These are phyloP conservation scores for Athalia cordata DNA, from an alignment of 2,888 invertebrate genomes.

Conservation along the genomic window DNA sequence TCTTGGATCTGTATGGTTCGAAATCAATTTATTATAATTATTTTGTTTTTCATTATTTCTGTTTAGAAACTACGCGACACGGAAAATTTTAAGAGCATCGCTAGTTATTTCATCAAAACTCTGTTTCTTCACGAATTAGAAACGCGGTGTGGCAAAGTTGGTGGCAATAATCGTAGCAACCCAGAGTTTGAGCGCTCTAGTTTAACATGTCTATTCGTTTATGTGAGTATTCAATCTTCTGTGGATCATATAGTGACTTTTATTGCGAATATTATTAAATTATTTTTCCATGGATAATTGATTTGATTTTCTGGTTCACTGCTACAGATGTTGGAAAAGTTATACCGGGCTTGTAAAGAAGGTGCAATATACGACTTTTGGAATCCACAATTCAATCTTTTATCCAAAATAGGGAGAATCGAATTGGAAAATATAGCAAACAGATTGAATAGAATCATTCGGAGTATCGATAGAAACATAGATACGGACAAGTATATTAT, in stretches of 20 bases:
- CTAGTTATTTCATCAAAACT: constrained; percentile 78
- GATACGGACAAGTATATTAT: constrained; percentile 60
- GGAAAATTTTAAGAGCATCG: constrained; percentile 72
- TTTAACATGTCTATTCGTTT: constrained; percentile 53
- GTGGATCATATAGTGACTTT: too few species aligned
- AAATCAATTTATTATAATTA: background rate
- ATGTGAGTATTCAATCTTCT: constrained; percentile 51
- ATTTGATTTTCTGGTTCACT: background rate
- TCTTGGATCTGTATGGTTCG: background rate
- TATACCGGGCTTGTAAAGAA: constrained; percentile 66
- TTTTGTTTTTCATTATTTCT: constrained; percentile 12
- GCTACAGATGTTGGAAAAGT: constrained; percentile 72
- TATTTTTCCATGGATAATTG: constrained; percentile 44
- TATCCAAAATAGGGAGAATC: constrained; percentile 54
- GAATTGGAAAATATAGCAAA: constrained; percentile 49
- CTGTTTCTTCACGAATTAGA: constrained; percentile 73
- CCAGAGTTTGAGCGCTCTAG: constrained; percentile 46
- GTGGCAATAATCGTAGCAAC: constrained; percentile 42
- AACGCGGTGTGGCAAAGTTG: constrained; percentile 44
- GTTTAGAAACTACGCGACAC: constrained; percentile 75
- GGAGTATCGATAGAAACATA: constrained; percentile 49
- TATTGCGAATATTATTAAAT: constrained; percentile 65
- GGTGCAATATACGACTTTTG: constrained; percentile 74
- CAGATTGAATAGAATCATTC: constrained; percentile 53
- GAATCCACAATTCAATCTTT: constrained; percentile 74